Base-by-base conservation (phyloP, 2,888 invertebrate species). In the Chrysomela aeneicollis region DNA sequence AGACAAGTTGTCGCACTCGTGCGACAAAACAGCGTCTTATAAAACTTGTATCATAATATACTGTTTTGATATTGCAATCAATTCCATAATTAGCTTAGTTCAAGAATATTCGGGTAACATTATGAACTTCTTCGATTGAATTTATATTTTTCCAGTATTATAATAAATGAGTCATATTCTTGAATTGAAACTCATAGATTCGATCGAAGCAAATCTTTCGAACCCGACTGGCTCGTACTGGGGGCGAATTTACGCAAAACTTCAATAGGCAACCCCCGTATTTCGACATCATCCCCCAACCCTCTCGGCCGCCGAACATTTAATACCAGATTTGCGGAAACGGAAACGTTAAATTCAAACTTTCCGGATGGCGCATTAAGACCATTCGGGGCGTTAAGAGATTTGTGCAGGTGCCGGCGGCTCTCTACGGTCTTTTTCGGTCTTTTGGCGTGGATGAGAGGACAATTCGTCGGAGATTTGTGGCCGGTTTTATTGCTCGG, bases 401-500 rank as follows among this genome's bases (percentile, higher is more conserved):
- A 73, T 74, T 72, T 72, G 73, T 71, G 73, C 71, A 74, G 74
- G 72, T 73, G 68, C 26, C 26, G 26, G 4, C 26, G 61, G 50
- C 67, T 68, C 61, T 64, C 59, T 59, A 60, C 62, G 67, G 59
- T 69, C 65, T 68, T 73, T 74, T 69, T 70, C 60, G 67, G 66
- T 64, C 66, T 60, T 64, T 61, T 64, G 57, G 67, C 67, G 68
- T 72, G 52, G 63, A 64, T 61, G 59, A 61, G 64, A 64, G 66
- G 69, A 68, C 67, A 63, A 64, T 68, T 67, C 63, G 71, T 68
- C 72, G 72, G 76, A 80, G 79, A 80, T 81, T 81, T 81, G 80
- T 79, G 79, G 78, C 73, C 74, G 69, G 76, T 73, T 80, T 80
- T 80, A 81, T 79, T 78, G 81, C 73, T 76, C 74, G 79, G 79